Evolutionary conservation across 2,113 vertebrate genomes (phyloP).

Genomic region (Daubentonia madagascariensis): DNA sequence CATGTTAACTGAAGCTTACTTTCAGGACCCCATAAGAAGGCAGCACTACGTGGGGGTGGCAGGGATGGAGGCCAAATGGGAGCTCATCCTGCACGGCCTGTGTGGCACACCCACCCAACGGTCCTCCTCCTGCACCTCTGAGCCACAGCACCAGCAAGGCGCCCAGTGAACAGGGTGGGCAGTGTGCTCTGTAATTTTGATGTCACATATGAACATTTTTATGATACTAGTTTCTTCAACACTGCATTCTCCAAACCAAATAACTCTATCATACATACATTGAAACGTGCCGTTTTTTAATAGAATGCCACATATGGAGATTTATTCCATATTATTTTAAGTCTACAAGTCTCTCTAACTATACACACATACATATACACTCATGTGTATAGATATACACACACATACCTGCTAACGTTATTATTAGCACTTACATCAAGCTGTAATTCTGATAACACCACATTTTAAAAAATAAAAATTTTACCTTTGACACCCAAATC

Average conservation of each 20-base stretch:
- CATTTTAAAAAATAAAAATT: neutral
- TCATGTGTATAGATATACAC: too few relatives aligned
- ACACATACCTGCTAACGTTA: neutral
- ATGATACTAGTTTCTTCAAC: neutral
- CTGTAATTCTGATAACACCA: neutral
- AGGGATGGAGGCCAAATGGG: accelerated
- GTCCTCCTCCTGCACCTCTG: too few relatives aligned
- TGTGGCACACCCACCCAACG: accelerated
- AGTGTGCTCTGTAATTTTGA: too few relatives aligned
- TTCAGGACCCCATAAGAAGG: neutral
- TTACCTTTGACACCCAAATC: neutral
- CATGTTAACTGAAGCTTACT: neutral
- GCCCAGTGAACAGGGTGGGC: neutral
- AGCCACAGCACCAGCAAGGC: neutral
- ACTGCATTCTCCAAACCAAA: neutral
- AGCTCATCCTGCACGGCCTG: accelerated
- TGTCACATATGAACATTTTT: accelerated
- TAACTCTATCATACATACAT: neutral
- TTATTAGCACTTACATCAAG: neutral
- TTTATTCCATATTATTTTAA: neutral
- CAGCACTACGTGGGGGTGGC: accelerated
- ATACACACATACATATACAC: too few relatives aligned
- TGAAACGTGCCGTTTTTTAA: neutral
- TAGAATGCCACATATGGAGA: neutral
- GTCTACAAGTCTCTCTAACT: neutral